Evolutionary conservation across 2,113 vertebrate species (phyloP).

Genomic region (Archocentrus centrarchus): DNA sequence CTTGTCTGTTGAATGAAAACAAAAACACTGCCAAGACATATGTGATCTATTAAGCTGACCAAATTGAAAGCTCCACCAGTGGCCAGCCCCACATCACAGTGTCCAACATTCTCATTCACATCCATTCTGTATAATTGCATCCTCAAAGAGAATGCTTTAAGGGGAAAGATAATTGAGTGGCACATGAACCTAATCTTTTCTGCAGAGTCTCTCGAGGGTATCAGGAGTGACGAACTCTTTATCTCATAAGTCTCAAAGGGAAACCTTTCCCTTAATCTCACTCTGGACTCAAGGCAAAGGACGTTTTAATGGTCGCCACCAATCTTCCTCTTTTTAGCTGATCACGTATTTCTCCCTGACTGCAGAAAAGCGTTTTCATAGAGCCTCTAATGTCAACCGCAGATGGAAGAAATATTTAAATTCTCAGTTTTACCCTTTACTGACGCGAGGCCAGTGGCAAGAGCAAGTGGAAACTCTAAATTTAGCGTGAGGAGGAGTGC

Average conservation of each 20-base stretch:
- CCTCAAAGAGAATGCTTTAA: conserved; percentile 70
- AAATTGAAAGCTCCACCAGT: conserved; percentile 58
- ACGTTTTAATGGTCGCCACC: conserved; percentile 18
- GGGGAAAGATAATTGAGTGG: conserved; percentile 74
- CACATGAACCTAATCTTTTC: conserved; percentile 73
- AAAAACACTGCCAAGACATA: conserved; percentile 65
- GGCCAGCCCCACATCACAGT: conserved; percentile 61
- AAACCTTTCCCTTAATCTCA: conserved; percentile 66
- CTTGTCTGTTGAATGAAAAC: conserved; percentile 54
- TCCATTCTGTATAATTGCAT: conserved; percentile 72
- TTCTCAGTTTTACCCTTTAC: conserved; percentile 15
- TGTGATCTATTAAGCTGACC: conserved; percentile 63
- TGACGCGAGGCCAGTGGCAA: not conserved
- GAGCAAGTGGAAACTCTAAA: conserved; percentile 14
- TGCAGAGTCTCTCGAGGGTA: conserved; percentile 58
- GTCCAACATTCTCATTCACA: conserved; percentile 57
- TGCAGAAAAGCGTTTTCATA: conserved; percentile 5
- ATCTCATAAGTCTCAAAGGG: conserved; percentile 64
- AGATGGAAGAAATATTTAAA: conserved; percentile 28
- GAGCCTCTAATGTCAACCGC: not conserved
- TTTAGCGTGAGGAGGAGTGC: conserved; percentile 15
- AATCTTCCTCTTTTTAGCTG: conserved; percentile 43
- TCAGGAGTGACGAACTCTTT: conserved; percentile 62
- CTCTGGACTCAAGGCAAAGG: conserved; percentile 45
- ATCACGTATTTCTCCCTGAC: conserved; percentile 10